Base-by-base conservation (phyloP, 2,113 vertebrate genomes). In the Amblyopsis rosae region DNA sequence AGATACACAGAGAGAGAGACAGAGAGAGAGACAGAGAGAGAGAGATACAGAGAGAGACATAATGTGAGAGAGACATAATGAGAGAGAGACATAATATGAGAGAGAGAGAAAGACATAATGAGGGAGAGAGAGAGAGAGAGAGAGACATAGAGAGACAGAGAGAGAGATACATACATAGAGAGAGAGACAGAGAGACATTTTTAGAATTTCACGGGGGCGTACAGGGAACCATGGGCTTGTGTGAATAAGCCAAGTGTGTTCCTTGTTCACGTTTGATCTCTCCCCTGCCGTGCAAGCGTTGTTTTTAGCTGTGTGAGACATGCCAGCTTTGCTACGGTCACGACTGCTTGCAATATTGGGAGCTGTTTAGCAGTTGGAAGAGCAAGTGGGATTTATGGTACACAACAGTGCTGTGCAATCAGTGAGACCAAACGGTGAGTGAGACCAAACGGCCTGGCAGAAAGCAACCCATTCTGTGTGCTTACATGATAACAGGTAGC, bases 201-300 rank as follows among this genome's bases (percentile, higher is more conserved):
- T 90, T 92, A 90, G 89, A 89, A 81, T 87, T 67, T 79, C 74
- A 83, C 87, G 81, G 87, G 89, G 19, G 87, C 62, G 84, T 83
- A 68, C 48, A 86, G 82, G 81, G 69, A 86, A 73, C 66, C 59
- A 82, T 73, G 58, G 74, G 63, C 82, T 79, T 84, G 75, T 82
- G 79, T 79, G 81, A 84, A 87, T 69, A 85, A 84, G 72, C 79
- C 79, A 65, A 69, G 79, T 68, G 74, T 73, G 75, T 77, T 84
- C 62, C 68, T 70, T 56, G 73, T 81, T 76, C 62, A 32, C 7
- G 11, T 72, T 65, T 59, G 65, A 62, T 76, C 51, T 72, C 48
- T 82, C 63, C 85, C 64, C 63, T 79, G 70, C 64, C 76, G 77
- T 73, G 71, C 46, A 61, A 67, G 60, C 65, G 45, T 70, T 72